A percentile compares a stretch with the other conserved stretches of the same genome.
phyloP scores from a whole-genome alignment of 2,888 invertebrate species.

The Coelogynopora nodosa region DNA sequence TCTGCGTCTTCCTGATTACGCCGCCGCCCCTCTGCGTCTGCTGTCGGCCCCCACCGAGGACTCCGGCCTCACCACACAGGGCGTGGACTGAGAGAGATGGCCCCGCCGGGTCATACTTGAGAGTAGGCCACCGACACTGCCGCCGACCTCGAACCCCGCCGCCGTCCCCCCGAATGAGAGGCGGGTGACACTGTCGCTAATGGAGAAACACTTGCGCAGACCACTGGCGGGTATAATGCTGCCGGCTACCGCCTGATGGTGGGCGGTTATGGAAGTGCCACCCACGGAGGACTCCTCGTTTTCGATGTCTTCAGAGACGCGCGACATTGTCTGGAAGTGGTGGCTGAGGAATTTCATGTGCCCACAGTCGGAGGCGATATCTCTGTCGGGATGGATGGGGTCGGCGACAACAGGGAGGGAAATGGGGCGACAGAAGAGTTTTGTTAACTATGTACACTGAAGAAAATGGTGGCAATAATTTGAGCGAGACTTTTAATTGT shows the following conservation, averaged over 20 bases:
- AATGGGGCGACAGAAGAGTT: too few species aligned
- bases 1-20: neutral
- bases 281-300: constrained; percentile 3
- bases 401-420: too few species aligned
- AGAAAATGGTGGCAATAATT: too few species aligned
- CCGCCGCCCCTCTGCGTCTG: neutral
- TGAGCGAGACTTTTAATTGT: too few species aligned
- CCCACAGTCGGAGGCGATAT: neutral
- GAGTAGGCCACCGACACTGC: too few species aligned
- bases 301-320: neutral
- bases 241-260: too few species aligned
- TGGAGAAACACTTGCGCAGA: neutral
- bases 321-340: constrained; percentile 19
- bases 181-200: neutral
- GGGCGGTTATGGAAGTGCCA: too few species aligned
- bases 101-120: too few species aligned
- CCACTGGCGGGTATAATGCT: too few species aligned
- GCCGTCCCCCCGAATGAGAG: neutral
- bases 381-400: too few species aligned
- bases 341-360: constrained; percentile 14
- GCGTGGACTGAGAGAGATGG: neutral
- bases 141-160: neutral
- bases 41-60: neutral
- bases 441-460: too few species aligned
- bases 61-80: neutral